Evolutionary conservation across 2,888 invertebrate genomes (phyloP), one percentile per base, ranked within the genome.

Genomic region (Hypselothyrea guttata): DNA sequence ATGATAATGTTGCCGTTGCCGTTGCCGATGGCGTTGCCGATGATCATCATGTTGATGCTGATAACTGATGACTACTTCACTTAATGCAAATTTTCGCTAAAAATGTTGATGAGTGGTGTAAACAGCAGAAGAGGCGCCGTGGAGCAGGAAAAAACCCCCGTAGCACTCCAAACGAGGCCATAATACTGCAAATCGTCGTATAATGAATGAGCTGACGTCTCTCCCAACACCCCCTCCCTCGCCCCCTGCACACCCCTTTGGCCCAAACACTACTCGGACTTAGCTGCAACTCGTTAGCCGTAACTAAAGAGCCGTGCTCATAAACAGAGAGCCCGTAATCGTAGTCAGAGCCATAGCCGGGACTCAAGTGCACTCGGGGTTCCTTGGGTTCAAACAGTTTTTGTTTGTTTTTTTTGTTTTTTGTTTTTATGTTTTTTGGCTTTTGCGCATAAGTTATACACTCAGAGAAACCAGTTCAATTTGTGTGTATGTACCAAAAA

Each of bases 51-150:
- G 76, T 1, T 51, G 78, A 55, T 71, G 84, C 58, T 71, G 77
- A 81, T 79, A 84, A 77, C 86, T 82, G 82, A 82, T 82, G 82
- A 82, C 82, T 82, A 82, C 82, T 82, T 82, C 82, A 82, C 86
- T 84, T 82, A 82, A 82, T 82, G 86, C 84, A 84, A 86, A 86
- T 86, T 86, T 84, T 62, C 61, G 30, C 28, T 22, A 22, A 62
- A 65, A 65, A 58, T 64, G 59, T 63, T 81, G 74, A 70, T 71
- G 81, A 79, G 71, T 63, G 60, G 48, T 64, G 49, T n/a, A n/a
- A n/a, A n/a, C n/a, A n/a, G 64, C 58, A 46, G 57, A 45, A 62
- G 55, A 54, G 37, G 8, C 16, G 45, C 8, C 28, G 41, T n/a
- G 31, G 9, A 37, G 7, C 31, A 27, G 1, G 12, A 11, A 16